A percentile compares a stretch with the other conserved stretches of the same genome.
These are phyloP conservation scores for Samia ricini DNA, from an alignment of 1,140 invertebrate genomes.

Conservation along the genomic window DNA sequence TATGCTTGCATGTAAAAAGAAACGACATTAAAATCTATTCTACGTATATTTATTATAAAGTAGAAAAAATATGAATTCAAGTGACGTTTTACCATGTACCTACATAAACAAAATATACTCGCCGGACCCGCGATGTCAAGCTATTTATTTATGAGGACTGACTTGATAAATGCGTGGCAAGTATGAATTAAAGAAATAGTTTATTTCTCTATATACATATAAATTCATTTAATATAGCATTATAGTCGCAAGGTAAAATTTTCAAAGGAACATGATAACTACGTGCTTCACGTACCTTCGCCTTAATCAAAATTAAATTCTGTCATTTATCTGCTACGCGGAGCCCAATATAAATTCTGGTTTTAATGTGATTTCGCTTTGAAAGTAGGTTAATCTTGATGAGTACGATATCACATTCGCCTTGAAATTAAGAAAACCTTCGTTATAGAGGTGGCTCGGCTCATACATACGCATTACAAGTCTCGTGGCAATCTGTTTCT, in stretches of 20 bases:
- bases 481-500: not conserved
- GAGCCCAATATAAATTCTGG: slow-evolving; percentile 15
- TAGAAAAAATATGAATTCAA: too few relatives aligned
- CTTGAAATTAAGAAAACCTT: slow-evolving; percentile 27
- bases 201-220: too few relatives aligned
- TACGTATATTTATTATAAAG: too few relatives aligned
- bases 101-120: too few relatives aligned
- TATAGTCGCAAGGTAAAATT: not conserved
- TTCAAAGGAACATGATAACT: not conserved
- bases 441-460: slow-evolving; percentile 1
- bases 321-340: not conserved
- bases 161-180: too few relatives aligned
- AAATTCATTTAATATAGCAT: too few relatives aligned
- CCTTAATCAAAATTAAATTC: slow-evolving; percentile 6
- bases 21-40: too few relatives aligned
- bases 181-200: too few relatives aligned
- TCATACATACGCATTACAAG: not conserved
- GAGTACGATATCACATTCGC: slow-evolving; percentile 24
- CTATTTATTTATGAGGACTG: too few relatives aligned
- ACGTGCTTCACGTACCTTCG: not conserved
- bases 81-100: too few relatives aligned
- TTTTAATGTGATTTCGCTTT: slow-evolving; percentile 15
- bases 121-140: too few relatives aligned
- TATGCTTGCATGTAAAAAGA: too few relatives aligned
- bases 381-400: slow-evolving; percentile 24